phyloP scores from a whole-genome alignment of 1,140 invertebrate species.

The Brachionus calyciflorus region DNA sequence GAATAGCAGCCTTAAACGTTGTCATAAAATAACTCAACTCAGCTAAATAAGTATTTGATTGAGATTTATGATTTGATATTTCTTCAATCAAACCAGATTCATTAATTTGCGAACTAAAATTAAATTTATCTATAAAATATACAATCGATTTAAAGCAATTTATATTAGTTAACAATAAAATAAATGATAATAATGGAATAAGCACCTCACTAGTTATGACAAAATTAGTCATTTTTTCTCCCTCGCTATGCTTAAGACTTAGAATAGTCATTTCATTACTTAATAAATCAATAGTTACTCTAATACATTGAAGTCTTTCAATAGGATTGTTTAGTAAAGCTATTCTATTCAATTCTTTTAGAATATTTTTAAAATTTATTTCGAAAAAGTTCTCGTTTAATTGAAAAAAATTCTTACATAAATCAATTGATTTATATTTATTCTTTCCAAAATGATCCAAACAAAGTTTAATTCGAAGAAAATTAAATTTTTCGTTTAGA shows the following conservation, averaged over 20 bases:
- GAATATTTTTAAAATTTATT: conserved; percentile 15
- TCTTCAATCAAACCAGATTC: conserved; percentile 9
- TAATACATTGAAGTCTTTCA: conserved; percentile 4
- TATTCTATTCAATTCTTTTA: conserved; percentile 26
- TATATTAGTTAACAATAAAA: neutral
- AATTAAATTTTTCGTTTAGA: neutral
- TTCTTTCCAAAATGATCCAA: neutral
- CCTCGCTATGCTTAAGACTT: neutral
- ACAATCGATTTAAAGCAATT: conserved; percentile 15
- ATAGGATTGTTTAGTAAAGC: conserved; percentile 12
- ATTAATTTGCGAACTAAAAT: conserved; percentile 34
- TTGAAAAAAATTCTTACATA: neutral
- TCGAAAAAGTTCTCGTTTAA: neutral
- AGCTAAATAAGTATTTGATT: conserved; percentile 16
- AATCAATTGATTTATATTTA: neutral
- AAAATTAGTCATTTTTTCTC: neutral
- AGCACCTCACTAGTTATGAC: conserved; percentile 1
- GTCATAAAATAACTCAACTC: conserved; percentile 34
- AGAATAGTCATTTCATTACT: conserved; percentile 22
- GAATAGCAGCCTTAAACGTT: conserved; percentile 32
- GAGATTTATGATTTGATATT: neutral
- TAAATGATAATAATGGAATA: conserved; percentile 19
- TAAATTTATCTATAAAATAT: conserved; percentile 27
- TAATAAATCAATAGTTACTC: neutral
- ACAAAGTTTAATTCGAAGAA: neutral